Evolutionary conservation across 1,140 invertebrate genomes (phyloP), one percentile per base, ranked within the genome.

Genomic region (Brachionus angularis): DNA sequence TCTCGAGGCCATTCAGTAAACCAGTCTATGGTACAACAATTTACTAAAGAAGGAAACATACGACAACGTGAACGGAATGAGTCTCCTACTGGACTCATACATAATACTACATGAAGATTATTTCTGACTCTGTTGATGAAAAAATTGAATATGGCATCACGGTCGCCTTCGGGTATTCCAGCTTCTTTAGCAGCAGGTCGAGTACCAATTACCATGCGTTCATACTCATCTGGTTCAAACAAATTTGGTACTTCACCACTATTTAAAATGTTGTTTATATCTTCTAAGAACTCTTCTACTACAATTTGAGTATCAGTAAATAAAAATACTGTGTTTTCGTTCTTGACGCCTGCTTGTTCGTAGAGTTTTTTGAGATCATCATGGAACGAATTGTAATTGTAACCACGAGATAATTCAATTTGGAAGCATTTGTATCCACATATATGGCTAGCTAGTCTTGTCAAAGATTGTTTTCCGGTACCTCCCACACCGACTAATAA

Each of bases 281-380:
- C 90, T 79, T 93, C 89, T n/a, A 91, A 83, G 78, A 91, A 91
- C 39, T 86, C 84, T 76, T 91, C 88, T 31, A 90, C 88, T 0
- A 86, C 86, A 52, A 91, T 87, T 80, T 82, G 73, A 49, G 78
- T 81, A 72, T 83, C 82, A 12, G 81, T 81, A 72, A 84, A 81
- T 1, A 84, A 73, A 73, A 83, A 83, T 1, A 83, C 79, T 39
- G 81, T 80, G 64, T 79, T 75, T 70, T 80, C 67, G 49, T 82
- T 81, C 55, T 82, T 76, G 4, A 80, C 76, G 10, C 81, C 83
- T 34, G 80, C 77, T 16, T 77, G 53, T 52, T 85, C 82, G 75
- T 87, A 88, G 73, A 91, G 84, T 70, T 84, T 86, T 31, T 88
- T 85, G 0, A 91, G 75, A 79, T 91, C 89, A 72, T 90, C 88